Percentiles rank a stretch among this genome's conserved stretches.
Conservation (phyloP, 2,113 vertebrate genomes). For the Blennius ocellaris region DNA sequence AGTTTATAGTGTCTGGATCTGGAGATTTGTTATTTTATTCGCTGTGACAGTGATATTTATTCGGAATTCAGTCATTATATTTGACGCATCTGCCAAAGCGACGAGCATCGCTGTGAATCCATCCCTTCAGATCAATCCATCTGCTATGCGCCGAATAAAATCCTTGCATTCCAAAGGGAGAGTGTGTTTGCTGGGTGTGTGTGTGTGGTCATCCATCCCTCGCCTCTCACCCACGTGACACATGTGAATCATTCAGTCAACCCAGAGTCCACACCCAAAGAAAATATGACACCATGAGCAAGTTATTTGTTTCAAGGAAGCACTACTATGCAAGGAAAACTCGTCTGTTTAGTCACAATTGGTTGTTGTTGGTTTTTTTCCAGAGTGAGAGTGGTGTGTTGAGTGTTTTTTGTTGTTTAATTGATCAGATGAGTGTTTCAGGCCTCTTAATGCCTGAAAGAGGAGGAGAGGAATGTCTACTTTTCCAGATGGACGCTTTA, state of each 20-base stretch:
- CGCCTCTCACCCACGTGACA: constrained; percentile 3
- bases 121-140: too few species aligned
- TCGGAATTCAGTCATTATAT: too few species aligned
- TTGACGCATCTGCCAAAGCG: too few species aligned
- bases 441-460: neutral
- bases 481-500: neutral
- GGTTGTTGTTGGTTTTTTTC: too few species aligned
- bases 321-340: neutral
- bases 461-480: neutral
- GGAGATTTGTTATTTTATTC: too few species aligned
- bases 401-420: neutral
- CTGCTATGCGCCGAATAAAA: too few species aligned
- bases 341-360: too few species aligned
- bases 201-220: neutral
- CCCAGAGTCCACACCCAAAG: constrained; percentile 41
- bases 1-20: too few species aligned
- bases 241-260: constrained; percentile 23
- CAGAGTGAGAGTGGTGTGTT: neutral
- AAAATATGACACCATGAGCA: constrained; percentile 49
- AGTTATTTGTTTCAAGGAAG: constrained; percentile 20
- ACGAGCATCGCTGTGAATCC: too few species aligned
- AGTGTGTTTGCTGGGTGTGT: constrained; percentile 21
- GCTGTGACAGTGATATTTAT: too few species aligned
- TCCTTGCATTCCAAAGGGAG: neutral
- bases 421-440: constrained; percentile 18